Evolutionary conservation across 2,888 invertebrate genomes (phyloP), one percentile per base, ranked within the genome.

Genomic region (Carterocephalus palaemon): DNA sequence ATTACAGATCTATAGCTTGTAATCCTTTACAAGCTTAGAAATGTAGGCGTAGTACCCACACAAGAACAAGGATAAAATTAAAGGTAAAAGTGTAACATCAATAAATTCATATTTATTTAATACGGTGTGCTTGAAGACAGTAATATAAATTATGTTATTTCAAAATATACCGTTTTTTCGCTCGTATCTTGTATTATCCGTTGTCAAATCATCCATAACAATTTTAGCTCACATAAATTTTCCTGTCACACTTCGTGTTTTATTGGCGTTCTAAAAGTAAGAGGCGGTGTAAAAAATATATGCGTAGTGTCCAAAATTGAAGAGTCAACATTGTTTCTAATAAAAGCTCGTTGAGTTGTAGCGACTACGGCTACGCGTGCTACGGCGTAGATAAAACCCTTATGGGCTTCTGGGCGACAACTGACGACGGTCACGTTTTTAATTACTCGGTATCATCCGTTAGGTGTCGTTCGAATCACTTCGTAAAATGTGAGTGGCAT

Each of bases 381-480:
- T 59, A 62, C 56, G 62, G 60, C 71, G 79, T 74, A 82, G 83
- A 84, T 84, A 84, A 82, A 79, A 81, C 78, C 81, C 74, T 75
- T 75, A 74, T 67, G 72, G 70, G 70, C 60, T 58, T 54, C 57
- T 52, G 57, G 70, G 59, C 70, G 81, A 81, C 83, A 83, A 80
- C 72, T 85, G 84, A 86, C 80, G 82, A 84, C 83, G 85, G 84
- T 85, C 83, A 79, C 79, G 82, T 82, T 84, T 86, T 85, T 86
- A 86, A 86, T 86, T 84, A 86, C 81, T 71, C 68, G 58, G 69
- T 57, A 70, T 79, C 76, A 75, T 81, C 76, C 72, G 77, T 79
- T 73, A 76, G 75, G 74, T 70, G 77, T 76, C 75, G 62, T 68
- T 65, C 57, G 59, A 53, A 52, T 56, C 48, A 60, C 59, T 62